Evolutionary conservation across 1,140 invertebrate genomes (phyloP).

Genomic region (honey bee (Apis mellifera)): Amel_HAv3.1 CM009946.2:4920501-4921000

Average conservation of each 20-base stretch:
- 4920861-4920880: slow-evolving; percentile 84
- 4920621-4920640: slow-evolving; percentile 78
- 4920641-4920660: slow-evolving; percentile 83
- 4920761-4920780: too few relatives aligned
- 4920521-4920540: slow-evolving; percentile 70
- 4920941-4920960: slow-evolving; percentile 79
- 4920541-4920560: slow-evolving; percentile 70
- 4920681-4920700: slow-evolving; percentile 81
- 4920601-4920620: background rate
- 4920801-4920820: too few relatives aligned
- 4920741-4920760: slow-evolving; percentile 33
- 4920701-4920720: slow-evolving; percentile 81
- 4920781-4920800: too few relatives aligned
- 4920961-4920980: slow-evolving; percentile 83
- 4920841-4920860: slow-evolving; percentile 62
- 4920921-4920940: slow-evolving; percentile 73
- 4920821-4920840: background rate
- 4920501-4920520: slow-evolving; percentile 81
- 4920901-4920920: slow-evolving; percentile 82
- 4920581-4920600: background rate
- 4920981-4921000: slow-evolving; percentile 83
- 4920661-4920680: slow-evolving; percentile 83
- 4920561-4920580: slow-evolving; percentile 61
- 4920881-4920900: slow-evolving; percentile 82
- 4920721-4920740: slow-evolving; percentile 83